A percentile compares a stretch with the other conserved stretches of the same genome.
Evolutionary conservation across 2,113 vertebrate species (phyloP).

Genomic region (Anolis sagrei): DNA sequence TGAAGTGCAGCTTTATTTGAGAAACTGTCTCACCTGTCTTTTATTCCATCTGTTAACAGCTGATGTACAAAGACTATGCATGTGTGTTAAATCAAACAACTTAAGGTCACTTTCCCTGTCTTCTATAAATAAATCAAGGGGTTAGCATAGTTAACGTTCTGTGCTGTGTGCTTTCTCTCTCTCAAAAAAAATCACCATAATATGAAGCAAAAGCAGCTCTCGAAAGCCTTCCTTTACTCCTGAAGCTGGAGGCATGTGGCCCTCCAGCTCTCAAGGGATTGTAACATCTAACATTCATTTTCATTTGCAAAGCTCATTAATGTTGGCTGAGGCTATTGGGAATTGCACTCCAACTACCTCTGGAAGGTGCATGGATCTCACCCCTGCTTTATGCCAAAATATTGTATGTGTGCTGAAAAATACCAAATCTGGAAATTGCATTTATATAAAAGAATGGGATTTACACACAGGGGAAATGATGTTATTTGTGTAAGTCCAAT

Average conservation of each 20-base stretch:
- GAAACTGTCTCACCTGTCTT: constrained; percentile 41
- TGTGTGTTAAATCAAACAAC: constrained; percentile 52
- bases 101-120: constrained; percentile 49
- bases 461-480: neutral
- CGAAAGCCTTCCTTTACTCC: neutral
- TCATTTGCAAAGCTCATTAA: neutral
- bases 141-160: constrained; percentile 32
- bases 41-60: constrained; percentile 44
- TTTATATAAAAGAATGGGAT: neutral
- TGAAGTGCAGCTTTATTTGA: constrained; percentile 42
- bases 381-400: no score
- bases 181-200: neutral
- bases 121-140: constrained; percentile 45
- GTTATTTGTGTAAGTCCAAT: neutral
- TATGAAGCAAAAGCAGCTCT: no score
- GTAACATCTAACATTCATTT: no score
- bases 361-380: no score
- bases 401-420: neutral
- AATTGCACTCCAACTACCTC: no score
- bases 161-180: neutral
- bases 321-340: no score
- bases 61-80: constrained; percentile 24
- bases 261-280: no score
- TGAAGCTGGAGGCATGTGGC: no score
- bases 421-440: neutral